Evolutionary conservation across 2,797 vertebrate genomes (phyloP).

Genomic region (Borostomias antarcticus): DNA sequence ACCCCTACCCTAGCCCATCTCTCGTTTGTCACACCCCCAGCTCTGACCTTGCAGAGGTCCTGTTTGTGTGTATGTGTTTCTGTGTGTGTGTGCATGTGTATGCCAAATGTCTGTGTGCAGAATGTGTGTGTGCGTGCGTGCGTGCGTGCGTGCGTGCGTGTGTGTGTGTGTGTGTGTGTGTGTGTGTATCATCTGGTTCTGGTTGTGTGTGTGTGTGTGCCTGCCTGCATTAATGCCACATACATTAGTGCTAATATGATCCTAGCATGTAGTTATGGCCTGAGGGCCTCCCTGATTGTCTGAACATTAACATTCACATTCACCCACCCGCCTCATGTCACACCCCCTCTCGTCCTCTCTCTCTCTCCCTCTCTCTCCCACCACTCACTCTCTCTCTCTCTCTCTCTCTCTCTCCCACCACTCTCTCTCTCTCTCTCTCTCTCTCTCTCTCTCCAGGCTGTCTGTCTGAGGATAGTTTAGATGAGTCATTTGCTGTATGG

Average conservation of each 20-base stretch:
- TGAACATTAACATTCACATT: slow-evolving; percentile 73
- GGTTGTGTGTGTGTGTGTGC: slow-evolving; percentile 22
- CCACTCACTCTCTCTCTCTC: slow-evolving; percentile 23
- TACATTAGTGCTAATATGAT: slow-evolving; percentile 76
- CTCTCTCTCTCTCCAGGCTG: neutral
- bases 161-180: slow-evolving; percentile 26
- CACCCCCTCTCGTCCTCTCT: neutral
- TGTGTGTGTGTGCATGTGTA: slow-evolving; percentile 26
- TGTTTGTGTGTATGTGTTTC: too few relatives aligned
- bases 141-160: too few relatives aligned
- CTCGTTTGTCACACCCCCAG: slow-evolving; percentile 17
- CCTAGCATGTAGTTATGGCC: slow-evolving; percentile 68
- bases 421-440: slow-evolving; percentile 32
- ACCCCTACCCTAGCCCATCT: slow-evolving; percentile 8
- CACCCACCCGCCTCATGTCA: slow-evolving; percentile 58
- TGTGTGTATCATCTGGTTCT: slow-evolving; percentile 62
- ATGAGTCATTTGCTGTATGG: neutral
- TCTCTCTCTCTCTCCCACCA: slow-evolving; percentile 34
- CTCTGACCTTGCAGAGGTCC: slow-evolving; percentile 61
- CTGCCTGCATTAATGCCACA: slow-evolving; percentile 71
- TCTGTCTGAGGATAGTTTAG: neutral
- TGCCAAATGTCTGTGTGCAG: too few relatives aligned
- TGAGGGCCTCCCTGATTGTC: slow-evolving; percentile 71
- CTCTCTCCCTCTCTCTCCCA: slow-evolving; percentile 18
- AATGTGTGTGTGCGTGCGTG: slow-evolving; percentile 25